Percentiles rank a stretch among this genome's conserved stretches.
Evolutionary conservation across 2,113 vertebrate species (phyloP).

Genomic region (Pithys albifrons): DNA sequence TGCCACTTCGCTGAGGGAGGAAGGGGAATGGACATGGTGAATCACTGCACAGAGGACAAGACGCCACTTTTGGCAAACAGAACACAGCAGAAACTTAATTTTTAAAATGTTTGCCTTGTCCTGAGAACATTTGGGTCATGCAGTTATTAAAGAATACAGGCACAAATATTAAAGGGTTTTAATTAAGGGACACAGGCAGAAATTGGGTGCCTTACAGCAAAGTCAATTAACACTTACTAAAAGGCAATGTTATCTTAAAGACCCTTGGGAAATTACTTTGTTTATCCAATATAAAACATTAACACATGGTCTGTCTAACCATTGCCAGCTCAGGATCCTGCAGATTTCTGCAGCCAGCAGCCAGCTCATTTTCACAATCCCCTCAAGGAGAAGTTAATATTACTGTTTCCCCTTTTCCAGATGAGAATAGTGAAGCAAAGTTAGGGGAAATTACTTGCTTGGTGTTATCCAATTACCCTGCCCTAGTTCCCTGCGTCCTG

Average conservation of each 20-base stretch:
- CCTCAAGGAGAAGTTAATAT: background rate
- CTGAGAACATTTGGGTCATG: background rate
- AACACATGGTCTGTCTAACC: background rate
- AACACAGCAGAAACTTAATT: background rate
- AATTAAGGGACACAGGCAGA: background rate
- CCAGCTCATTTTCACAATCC: background rate
- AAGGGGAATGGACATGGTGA: background rate
- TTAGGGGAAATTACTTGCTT: background rate
- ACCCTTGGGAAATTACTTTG: background rate
- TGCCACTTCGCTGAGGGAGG: background rate
- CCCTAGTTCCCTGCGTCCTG: background rate
- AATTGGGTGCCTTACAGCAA: background rate
- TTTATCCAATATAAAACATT: conserved; percentile 8
- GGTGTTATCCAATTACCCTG: background rate
- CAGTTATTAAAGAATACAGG: background rate
- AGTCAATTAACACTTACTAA: background rate
- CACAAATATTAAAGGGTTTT: background rate
- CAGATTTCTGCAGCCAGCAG: background rate
- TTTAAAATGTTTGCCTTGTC: background rate
- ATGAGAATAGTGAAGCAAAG: background rate
- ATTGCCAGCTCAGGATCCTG: background rate
- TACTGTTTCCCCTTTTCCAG: background rate
- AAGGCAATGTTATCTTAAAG: background rate
- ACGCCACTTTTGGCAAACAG: background rate
- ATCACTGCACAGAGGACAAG: background rate